Evolutionary conservation across 2,888 invertebrate species (phyloP), one percentile per base, ranked within the genome.

Genomic region (Chalcis sispes): DNA sequence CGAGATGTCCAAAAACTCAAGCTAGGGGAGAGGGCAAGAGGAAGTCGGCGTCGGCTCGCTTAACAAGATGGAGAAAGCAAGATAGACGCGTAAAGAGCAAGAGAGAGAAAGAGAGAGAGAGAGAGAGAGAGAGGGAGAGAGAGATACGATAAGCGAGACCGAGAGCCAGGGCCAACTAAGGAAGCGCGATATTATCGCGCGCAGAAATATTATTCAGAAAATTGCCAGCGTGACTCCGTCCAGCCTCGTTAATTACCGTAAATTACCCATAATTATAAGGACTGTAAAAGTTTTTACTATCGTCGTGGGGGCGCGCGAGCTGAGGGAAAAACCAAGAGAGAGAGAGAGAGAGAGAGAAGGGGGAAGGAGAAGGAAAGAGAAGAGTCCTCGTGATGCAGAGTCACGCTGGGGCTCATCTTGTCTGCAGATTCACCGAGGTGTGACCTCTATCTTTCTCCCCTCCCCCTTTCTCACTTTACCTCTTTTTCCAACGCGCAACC

Each of bases 241-340:
- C 86, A 86, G 86, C 86, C 87, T 87, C 88, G 88, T 88, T 88
- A 88, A 88, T 88, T 88, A 88, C 87, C 86, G 85, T 85, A 85
- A 88, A 88, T 88, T 88, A 88, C 87, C 87, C 87, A 86, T 88
- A 88, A 88, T 88, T 88, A 88, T 88, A 87, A 88, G 87, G 86
- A 88, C 85, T 86, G 86, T 85, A 88, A 88, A 88, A 88, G 87
- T 88, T 88, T 88, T 88, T 88, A 87, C 88, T 88, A 88, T 88
- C 88, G 88, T 87, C 87, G 83, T 85, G 87, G 88, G 88, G 85
- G 74, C 72, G n/a, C n/a, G n/a, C n/a, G n/a, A n/a, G n/a, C n/a
- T n/a, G 42, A 77, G 79, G 74, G 72, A 78, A 72, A 75, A 46
- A 73, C n/a, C n/a, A 50, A 61, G 59, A 59, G n/a, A n/a, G n/a